phyloP scores from a whole-genome alignment of 2,888 invertebrate genomes.

The Strigamia maritima region DNA sequence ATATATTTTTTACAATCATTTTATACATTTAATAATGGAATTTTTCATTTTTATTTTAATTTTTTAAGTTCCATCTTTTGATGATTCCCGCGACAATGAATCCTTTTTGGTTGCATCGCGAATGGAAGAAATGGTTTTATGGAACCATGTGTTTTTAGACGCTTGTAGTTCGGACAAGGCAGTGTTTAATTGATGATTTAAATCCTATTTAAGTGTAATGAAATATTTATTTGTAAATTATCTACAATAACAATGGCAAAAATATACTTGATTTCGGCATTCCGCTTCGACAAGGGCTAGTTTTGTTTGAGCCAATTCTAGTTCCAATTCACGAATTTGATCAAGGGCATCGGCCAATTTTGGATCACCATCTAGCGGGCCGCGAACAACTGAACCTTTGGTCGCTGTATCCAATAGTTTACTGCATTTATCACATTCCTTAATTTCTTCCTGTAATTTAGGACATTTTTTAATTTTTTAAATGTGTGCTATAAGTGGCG shows the following conservation, averaged over 20 bases:
- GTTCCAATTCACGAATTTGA: constrained; percentile 81
- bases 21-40: neutral
- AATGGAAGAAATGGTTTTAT: constrained; percentile 75
- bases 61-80: neutral
- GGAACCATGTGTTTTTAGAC: constrained; percentile 77
- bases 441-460: constrained; percentile 38
- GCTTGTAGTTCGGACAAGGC: constrained; percentile 74
- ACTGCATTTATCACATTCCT: constrained; percentile 41
- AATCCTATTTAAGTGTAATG: constrained; percentile 67
- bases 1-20: neutral
- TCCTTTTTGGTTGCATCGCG: constrained; percentile 55
- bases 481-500: too few species aligned
- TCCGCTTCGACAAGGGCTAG: constrained; percentile 94
- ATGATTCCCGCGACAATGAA: constrained; percentile 22
- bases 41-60: neutral
- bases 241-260: too few species aligned
- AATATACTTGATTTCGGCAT: constrained; percentile 80
- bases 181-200: constrained; percentile 83
- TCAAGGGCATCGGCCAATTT: constrained; percentile 60
- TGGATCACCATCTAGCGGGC: constrained; percentile 31
- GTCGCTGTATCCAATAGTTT: constrained; percentile 16
- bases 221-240: too few species aligned
- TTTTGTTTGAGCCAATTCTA: constrained; percentile 95
- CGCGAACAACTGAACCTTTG: neutral
- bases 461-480: neutral